A percentile compares a stretch with the other conserved stretches of the same genome.
Evolutionary conservation across 2,113 vertebrate genomes (phyloP).

Genomic region (Talpa occidentalis): DNA sequence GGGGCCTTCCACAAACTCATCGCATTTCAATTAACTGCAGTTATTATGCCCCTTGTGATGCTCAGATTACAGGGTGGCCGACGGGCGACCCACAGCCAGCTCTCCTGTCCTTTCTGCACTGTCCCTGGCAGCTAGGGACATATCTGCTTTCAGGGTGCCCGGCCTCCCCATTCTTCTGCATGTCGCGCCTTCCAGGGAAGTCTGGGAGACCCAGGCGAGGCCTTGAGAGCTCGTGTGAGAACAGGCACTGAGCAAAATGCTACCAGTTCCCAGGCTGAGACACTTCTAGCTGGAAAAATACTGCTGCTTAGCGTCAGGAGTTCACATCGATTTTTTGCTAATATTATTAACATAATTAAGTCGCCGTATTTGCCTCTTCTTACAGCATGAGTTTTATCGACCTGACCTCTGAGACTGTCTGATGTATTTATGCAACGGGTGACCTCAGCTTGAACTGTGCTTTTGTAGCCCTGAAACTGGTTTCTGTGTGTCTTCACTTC

Average conservation of each 20-base stretch:
- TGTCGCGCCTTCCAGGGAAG: neutral
- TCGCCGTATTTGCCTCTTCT: neutral
- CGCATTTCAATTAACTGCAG: slow-evolving; percentile 43
- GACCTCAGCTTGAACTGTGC: neutral
- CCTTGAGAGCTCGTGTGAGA: neutral
- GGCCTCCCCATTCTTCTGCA: neutral
- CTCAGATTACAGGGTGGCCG: neutral
- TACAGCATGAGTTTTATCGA: neutral
- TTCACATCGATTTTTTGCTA: neutral
- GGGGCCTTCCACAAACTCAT: slow-evolving; percentile 37
- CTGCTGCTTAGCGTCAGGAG: neutral
- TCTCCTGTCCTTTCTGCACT: neutral
- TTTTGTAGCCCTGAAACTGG: neutral
- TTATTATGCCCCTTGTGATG: neutral
- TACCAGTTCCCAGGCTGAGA: neutral
- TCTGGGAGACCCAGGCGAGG: neutral
- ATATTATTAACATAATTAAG: neutral
- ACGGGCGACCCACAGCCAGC: neutral
- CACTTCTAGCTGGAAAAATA: neutral
- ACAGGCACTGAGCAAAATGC: neutral
- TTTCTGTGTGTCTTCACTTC: neutral
- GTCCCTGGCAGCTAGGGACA: neutral
- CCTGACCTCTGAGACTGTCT: neutral
- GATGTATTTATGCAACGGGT: neutral
- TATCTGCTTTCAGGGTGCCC: neutral